phyloP scores from a whole-genome alignment of 1,140 invertebrate genomes.

The Calycopis cecrops region DNA sequence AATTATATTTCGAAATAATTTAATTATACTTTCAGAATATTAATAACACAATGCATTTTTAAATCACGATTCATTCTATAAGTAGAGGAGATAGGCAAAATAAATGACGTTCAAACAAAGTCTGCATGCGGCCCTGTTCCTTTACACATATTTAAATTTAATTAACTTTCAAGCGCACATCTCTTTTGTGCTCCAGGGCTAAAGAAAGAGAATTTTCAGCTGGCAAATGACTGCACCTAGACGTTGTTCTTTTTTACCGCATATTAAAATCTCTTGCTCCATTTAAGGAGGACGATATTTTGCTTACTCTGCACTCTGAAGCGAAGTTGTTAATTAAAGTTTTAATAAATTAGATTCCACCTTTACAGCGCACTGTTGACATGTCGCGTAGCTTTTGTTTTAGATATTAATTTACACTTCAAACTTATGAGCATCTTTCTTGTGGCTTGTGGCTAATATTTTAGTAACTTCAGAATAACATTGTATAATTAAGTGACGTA shows the following conservation, averaged over 20 bases:
- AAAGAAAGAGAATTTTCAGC: constrained; percentile 43
- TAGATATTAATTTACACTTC: neutral
- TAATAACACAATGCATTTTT: constrained; percentile 2
- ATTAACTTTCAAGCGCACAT: constrained; percentile 55
- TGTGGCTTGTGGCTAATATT: neutral
- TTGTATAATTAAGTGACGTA: too few relatives aligned
- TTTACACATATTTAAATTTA: constrained; percentile 60
- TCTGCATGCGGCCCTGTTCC: constrained; percentile 24
- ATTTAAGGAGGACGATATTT: constrained; percentile 30
- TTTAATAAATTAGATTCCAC: constrained; percentile 26
- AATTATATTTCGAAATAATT: neutral
- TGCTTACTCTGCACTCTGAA: constrained; percentile 27
- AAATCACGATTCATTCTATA: neutral
- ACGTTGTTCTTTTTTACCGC: constrained; percentile 32
- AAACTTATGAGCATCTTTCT: constrained; percentile 5
- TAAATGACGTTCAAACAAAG: constrained; percentile 29
- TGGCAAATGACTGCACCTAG: constrained; percentile 40
- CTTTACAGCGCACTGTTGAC: constrained; percentile 12
- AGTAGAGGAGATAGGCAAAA: constrained; percentile 15
- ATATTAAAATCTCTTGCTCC: constrained; percentile 45
- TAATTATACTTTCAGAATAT: constrained; percentile 2
- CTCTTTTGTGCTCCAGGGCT: constrained; percentile 43
- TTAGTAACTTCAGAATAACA: neutral
- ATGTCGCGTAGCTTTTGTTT: constrained; percentile 6
- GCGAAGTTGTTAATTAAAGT: constrained; percentile 30